Percentiles rank a stretch among this genome's conserved stretches.
Conservation (phyloP, 2,888 invertebrate genomes). For the Pristionchus maxplancki region DNA sequence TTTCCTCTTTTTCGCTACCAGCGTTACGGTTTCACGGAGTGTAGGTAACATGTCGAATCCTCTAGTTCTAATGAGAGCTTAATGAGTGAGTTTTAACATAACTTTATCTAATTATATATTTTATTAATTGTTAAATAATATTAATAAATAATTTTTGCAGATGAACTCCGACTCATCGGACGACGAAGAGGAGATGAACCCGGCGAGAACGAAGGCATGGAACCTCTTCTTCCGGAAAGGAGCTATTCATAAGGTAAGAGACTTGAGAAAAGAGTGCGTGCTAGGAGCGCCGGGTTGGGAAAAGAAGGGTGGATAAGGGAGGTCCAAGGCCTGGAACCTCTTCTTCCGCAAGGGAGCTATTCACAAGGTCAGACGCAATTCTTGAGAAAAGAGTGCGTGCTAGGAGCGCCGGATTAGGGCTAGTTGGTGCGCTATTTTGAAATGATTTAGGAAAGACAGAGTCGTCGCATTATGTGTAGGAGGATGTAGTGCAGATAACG, state of each 20-base stretch:
- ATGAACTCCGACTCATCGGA: not conserved
- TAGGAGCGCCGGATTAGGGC: not conserved
- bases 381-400: not conserved
- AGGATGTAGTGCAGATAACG: too few relatives aligned
- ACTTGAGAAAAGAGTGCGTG: not conserved
- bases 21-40: not conserved
- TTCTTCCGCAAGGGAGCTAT: not conserved
- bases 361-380: not conserved
- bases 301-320: not conserved
- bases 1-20: too few relatives aligned
- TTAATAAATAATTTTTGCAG: not conserved
- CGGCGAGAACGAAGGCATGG: conserved; percentile 31
- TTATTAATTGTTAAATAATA: not conserved
- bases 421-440: too few relatives aligned
- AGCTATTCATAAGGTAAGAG: conserved; percentile 37
- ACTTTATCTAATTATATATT: too few relatives aligned
- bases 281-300: not conserved
- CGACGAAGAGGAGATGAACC: not conserved
- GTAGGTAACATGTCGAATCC: not conserved
- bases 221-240: not conserved
- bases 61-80: not conserved
- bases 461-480: too few relatives aligned
- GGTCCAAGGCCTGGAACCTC: too few relatives aligned
- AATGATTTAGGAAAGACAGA: too few relatives aligned
- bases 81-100: not conserved